Conservation (phyloP, 2,113 vertebrate genomes). For the Polyodon spathula region DNA sequence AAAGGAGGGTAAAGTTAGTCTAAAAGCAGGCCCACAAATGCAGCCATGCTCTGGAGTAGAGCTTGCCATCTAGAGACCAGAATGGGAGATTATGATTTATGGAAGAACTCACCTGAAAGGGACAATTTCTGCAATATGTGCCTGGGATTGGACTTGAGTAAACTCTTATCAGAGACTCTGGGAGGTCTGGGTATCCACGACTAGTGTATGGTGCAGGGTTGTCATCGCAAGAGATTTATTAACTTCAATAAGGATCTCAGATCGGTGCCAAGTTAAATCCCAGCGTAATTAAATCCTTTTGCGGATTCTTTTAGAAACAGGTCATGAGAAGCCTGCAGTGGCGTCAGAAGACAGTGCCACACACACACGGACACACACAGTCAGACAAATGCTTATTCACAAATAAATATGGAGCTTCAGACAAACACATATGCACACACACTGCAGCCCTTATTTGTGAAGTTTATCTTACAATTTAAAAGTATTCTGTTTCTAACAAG, state of each 20-base stretch:
- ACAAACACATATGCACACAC: background rate
- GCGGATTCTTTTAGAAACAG: slow-evolving; percentile 46
- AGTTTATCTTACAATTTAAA: too few relatives aligned
- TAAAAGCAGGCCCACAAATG: slow-evolving; percentile 1
- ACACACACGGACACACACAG: slow-evolving; percentile 10
- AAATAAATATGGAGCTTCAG: background rate
- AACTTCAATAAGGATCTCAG: slow-evolving; percentile 40
- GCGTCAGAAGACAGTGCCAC: slow-evolving; percentile 16
- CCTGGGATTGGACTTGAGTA: slow-evolving; percentile 2
- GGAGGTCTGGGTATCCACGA: slow-evolving; percentile 15
- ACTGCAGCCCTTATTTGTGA: background rate
- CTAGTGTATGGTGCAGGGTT: slow-evolving; percentile 31
- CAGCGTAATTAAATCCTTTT: slow-evolving; percentile 50
- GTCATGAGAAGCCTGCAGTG: slow-evolving; percentile 20
- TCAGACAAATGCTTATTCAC: background rate
- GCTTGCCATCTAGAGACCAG: slow-evolving; percentile 11
- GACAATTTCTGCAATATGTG: slow-evolving; percentile 11
- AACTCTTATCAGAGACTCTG: slow-evolving; percentile 9
- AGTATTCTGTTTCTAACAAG: too few relatives aligned
- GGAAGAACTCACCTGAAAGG: slow-evolving; percentile 20
- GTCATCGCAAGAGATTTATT: slow-evolving; percentile 47
- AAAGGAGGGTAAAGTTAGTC: slow-evolving; percentile 10
- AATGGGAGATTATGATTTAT: slow-evolving; percentile 27
- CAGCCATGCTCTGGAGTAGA: slow-evolving; percentile 12
- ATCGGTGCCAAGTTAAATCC: slow-evolving; percentile 44